These are phyloP conservation scores for Mactra quadrangularis DNA, from an alignment of 1,140 invertebrate genomes.

Conservation along the genomic window DNA sequence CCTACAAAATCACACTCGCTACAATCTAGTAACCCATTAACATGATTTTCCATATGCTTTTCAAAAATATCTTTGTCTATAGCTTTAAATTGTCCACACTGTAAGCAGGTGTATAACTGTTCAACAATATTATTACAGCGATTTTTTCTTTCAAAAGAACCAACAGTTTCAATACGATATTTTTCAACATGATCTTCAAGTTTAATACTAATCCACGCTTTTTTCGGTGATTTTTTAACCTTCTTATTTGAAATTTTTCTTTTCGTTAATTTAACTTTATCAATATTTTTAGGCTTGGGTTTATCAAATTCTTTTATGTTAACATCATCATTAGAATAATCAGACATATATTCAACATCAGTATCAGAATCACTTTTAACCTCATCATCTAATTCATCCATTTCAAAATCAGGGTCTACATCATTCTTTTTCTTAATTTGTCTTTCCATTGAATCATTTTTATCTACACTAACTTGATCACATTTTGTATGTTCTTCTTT, in stretches of 20 bases:
- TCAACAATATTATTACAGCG: background rate
- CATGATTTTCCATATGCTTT: constrained; percentile 26
- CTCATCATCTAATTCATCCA: background rate
- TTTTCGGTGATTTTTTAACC: background rate
- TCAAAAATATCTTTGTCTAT: constrained; percentile 1
- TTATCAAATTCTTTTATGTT: too few relatives aligned
- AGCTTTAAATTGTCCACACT: background rate
- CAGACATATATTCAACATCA: background rate
- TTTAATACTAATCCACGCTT: background rate
- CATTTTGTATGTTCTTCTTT: too few relatives aligned
- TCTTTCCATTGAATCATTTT: background rate
- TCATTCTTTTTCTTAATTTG: background rate
- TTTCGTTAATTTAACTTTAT: background rate
- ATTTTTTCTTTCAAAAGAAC: constrained; percentile 2
- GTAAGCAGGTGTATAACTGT: background rate
- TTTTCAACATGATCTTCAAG: background rate
- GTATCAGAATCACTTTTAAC: background rate
- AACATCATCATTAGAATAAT: background rate
- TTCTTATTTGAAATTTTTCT: background rate
- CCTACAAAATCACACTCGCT: constrained; percentile 3
- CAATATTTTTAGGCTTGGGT: background rate
- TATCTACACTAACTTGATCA: background rate
- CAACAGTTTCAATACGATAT: background rate
- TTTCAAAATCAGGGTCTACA: background rate
- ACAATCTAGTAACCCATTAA: constrained; percentile 9